Percentiles rank a stretch among this genome's conserved stretches.
Evolutionary conservation across 2,888 invertebrate genomes (phyloP).

Genomic region (Pimpla rufipes): DNA sequence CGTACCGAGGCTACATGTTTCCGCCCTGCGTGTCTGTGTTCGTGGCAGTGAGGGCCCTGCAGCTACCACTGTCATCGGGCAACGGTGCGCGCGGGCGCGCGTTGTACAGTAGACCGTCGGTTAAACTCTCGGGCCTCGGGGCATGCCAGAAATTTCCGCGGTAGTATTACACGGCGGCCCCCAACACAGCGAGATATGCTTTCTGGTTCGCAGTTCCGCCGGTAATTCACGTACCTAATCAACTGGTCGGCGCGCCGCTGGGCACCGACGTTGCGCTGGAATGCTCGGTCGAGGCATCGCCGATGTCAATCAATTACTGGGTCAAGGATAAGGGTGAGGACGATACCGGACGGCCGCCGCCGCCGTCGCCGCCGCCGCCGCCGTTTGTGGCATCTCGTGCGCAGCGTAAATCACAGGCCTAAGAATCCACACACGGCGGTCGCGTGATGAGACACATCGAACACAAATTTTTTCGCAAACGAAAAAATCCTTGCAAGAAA

Average conservation of each 20-base stretch:
- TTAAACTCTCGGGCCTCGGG: conserved; percentile 60
- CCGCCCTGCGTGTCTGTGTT: not conserved
- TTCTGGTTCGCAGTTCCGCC: conserved; percentile 91
- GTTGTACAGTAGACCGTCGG: conserved; percentile 32
- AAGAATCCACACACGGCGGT: not conserved
- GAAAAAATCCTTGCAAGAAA: too few species aligned
- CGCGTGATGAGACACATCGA: too few species aligned
- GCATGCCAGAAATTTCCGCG: conserved; percentile 63
- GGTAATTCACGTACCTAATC: conserved; percentile 96
- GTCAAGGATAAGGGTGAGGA: conserved; percentile 93
- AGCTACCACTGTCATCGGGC: conserved; percentile 24
- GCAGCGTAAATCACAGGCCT: conserved; percentile 8
- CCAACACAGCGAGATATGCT: conserved; percentile 55
- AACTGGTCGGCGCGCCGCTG: conserved; percentile 95
- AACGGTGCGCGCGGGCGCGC: not conserved
- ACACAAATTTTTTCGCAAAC: too few species aligned
- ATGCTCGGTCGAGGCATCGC: conserved; percentile 96
- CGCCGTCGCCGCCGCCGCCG: not conserved
- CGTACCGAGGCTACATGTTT: not conserved
- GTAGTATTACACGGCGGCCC: conserved; percentile 22
- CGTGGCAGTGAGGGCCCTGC: conserved; percentile 1
- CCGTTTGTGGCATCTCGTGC: not conserved
- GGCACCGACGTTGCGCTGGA: conserved; percentile 95
- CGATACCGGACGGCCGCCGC: not conserved
- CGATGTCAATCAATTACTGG: conserved; percentile 97